Evolutionary conservation across 2,888 invertebrate species (phyloP), one percentile per base, ranked within the genome.

Genomic region (Noctua janthina): DNA sequence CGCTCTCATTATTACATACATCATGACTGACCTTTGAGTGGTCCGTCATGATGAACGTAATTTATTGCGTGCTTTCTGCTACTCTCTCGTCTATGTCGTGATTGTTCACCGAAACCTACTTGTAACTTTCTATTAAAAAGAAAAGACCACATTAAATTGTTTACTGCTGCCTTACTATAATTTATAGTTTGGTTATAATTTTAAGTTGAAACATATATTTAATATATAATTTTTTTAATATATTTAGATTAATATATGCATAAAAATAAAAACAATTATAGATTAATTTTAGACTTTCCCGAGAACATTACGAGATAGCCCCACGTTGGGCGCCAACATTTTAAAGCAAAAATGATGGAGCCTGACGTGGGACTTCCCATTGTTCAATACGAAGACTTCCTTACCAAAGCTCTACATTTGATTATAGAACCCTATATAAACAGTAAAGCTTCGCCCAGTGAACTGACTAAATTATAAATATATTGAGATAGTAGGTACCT

Each of bases 251-350:
- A n/a, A 11, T 15, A 62, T 62, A 20, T 1, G 4, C 8, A 17
- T 64, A 17, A 10, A 35, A 64, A 20, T 62, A 64, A 29, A 62
- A 62, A 15, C 62, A 62, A 13, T 13, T 6, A 29, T 62, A 15
- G n/a, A 15, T 1, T 15, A 15, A 59, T n/a, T 59, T 56, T n/a
- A 56, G 56, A 23, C 56, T 10, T 62, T 62, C 62, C 29, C 15
- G 62, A 29, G 29, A 62, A 17, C 13, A 29, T 62, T 62, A 62
- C 6, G 15, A 17, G 8, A 10, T 1, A 35, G 64, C 8, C 51
- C 51, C 39, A n/a, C n/a, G 49, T n/a, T 39, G 74, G n/a, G 69
- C 70, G 51, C 74, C 49, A 69, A 17, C 49, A 39, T 39, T 17
- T 39, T 13, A 2, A n/a, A 17, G 15, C 8, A 17, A 64, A 64